Base-by-base conservation (phyloP, 2,888 invertebrate species). In the Lasioglossum leucozonium region DNA sequence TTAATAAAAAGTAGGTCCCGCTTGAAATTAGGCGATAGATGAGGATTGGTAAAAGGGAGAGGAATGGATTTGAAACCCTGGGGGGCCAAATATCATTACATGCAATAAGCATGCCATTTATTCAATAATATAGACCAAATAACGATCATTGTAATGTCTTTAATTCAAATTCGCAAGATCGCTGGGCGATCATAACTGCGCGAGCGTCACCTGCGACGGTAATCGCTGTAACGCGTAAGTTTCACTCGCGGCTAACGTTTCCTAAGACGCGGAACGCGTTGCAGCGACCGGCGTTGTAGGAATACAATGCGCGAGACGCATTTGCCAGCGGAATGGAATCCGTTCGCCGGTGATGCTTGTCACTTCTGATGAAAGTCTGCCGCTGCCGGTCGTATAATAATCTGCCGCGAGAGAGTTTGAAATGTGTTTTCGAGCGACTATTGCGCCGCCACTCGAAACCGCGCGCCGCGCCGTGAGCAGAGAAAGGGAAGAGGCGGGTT, bases 401-500 rank as follows among this genome's bases (percentile, higher is more conserved):
- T 30, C 62, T 30, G 40, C 42, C 42, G 22, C 62, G 47, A 77
- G 77, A 76, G 76, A 62, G 77, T 75, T 69, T 71, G 73, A 81
- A 82, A 73, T 65, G 42, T 79, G 42, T 79, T 82, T 77, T 77
- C 69, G 55, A 77, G 79, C 73, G 51, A 69, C 76, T 72, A 69
- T 78, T 51, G 72, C 58, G 71, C 42, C 55, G 72, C 26, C 67
- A 37, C 69, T 82, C 42, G 72, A 67, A 47, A 77, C n/a, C n/a
- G n/a, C n/a, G n/a, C n/a, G n/a, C n/a, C n/a, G n/a, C n/a, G n/a
- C n/a, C n/a, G n/a, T n/a, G n/a, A n/a, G n/a, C n/a, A n/a, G n/a
- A n/a, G 90, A 89, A 86, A 77, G 88, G 86, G 83, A 84, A 76
- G 81, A 81, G 75, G 83, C 62, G 55, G 55, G 78, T 34, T 65